Evolutionary conservation across 37 sponge, comb jelly and placozoan genomes (phyloP), one percentile per base, ranked within the genome.

Genomic region (Theonella swinhoei): DNA sequence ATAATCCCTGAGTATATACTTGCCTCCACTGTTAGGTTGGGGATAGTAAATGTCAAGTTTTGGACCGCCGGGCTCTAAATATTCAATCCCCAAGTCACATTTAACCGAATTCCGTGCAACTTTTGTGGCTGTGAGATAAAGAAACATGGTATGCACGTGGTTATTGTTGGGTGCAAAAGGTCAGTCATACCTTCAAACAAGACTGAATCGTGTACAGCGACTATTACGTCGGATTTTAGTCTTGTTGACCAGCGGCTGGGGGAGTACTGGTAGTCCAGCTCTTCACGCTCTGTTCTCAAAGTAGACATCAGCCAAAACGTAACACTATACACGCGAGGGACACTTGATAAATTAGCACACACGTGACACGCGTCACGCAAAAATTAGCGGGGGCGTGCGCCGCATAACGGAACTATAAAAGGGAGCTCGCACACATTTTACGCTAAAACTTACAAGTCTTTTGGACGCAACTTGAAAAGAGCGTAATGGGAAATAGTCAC

Each of bases 21-120:
- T n/a, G n/a, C n/a, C n/a, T n/a, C n/a, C n/a, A n/a, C n/a, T n/a
- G 54, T 7, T 47, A 14, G 54, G 14, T 47, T 47, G 40, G 5
- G 91, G 87, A 58, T 78, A 86, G 70, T 91, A 91, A 34, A 86
- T 81, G 35, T 91, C 91, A 70, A 91, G 72, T 31, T 37, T 62
- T 41, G 81, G 91, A 47, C 85, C 75, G 5, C 67, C 80, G 2
- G 61, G 28, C 31, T 37, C 69, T 20, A 37, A 77, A 72, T 82
- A 91, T 39, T 31, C 42, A 9, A 86, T 54, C 29, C 74, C 76
- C 40, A 91, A 75, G 20, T 91, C 91, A 86, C 91, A 86, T 34
- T 3, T 41, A 35, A 86, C 4, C 1, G 37, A 26, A 19, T 62
- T 40, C 39, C 63, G 77, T 22, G 91, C 87, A 1, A 0, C 35